Evolutionary conservation across 2,888 invertebrate species (phyloP).

Genomic region (Mycalesis mineus): DNA sequence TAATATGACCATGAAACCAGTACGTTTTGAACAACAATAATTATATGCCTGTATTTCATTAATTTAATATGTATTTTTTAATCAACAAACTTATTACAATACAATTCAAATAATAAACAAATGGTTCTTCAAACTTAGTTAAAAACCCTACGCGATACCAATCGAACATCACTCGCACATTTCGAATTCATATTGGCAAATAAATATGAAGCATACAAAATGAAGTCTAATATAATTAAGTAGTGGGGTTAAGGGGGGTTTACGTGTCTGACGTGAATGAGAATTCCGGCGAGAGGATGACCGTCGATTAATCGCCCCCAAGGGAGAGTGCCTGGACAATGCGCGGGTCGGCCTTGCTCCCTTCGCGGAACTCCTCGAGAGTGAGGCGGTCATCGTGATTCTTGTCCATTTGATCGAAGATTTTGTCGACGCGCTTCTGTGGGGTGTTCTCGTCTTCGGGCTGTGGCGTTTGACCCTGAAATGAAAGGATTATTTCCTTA

Average conservation of each 20-base stretch:
- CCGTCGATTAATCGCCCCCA: conserved; percentile 83
- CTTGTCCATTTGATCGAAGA: conserved; percentile 99
- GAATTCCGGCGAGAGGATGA: conserved; percentile 75
- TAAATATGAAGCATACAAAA: conserved; percentile 21
- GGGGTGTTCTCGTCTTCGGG: conserved; percentile 95
- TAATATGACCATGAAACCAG: too few species aligned
- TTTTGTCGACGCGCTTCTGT: conserved; percentile 97
- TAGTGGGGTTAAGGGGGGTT: conserved; percentile 1
- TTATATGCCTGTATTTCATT: too few species aligned
- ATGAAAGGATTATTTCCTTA: conserved; percentile 18
- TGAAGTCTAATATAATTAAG: not conserved
- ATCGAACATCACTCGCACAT: conserved; percentile 36
- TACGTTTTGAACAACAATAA: too few species aligned
- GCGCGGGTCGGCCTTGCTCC: conserved; percentile 98
- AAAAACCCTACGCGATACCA: not conserved
- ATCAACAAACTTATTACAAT: too few species aligned
- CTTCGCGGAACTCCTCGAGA: conserved; percentile 97
- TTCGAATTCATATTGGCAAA: conserved; percentile 56
- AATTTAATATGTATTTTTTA: too few species aligned
- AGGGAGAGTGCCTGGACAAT: conserved; percentile 97
- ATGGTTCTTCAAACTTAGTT: too few species aligned
- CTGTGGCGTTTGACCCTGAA: conserved; percentile 92
- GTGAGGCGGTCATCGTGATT: conserved; percentile 98
- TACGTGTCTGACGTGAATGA: conserved; percentile 51
- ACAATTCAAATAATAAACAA: too few species aligned